Base-by-base conservation (phyloP, 2,113 vertebrate genomes). In the Heterochromis multidens region DNA sequence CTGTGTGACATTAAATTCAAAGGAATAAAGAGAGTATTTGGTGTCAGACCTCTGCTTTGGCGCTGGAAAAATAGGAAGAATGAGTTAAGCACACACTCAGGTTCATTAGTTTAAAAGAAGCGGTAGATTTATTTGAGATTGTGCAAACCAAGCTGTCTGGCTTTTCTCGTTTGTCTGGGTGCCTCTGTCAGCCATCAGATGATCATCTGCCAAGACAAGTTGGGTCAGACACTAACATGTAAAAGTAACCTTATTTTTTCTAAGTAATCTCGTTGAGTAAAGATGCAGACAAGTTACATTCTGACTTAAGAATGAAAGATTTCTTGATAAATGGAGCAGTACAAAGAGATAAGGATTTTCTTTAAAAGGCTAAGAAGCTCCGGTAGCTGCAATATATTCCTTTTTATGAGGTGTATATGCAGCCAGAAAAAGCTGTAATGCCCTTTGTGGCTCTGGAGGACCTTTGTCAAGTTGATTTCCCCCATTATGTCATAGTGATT, bases 151-250 rank as follows among this genome's bases (percentile, higher is more conserved):
- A 33, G 49, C 31, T 4, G 21, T 58, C 95, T 86, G 90, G 94
- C 74, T 93, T 95, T 96, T 95, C 95, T 84, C 3, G 93, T 97
- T 91, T 95, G 81, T 87, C 94, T 23, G 82, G 93, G 84, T 87
- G 43, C 40, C 3, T 60, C 5, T 61, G 60, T 54, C 56, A 80
- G 40, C 33, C 62, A 7, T 35, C 10, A 43, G 72, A 65, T 74
- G 46, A 10, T 79, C 49, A 52, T 61, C 25, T 81, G 17, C 33
- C 40, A 4, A 37, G 12, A 61, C 29, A 16, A 27, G 9, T n/a
- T 27, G 25, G 1, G 72, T 10, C 33, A 9, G 4, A 14, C 60
- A 83, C 87, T 89, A 52, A 82, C 76, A 80, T 87, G 80, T 78
- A 57, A 59, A 8, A 43, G 33, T 23, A n/a, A 9, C 87, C 31